phyloP scores from a whole-genome alignment of 64 coral and sea anemone genomes.

The Porites australiensis region DNA sequence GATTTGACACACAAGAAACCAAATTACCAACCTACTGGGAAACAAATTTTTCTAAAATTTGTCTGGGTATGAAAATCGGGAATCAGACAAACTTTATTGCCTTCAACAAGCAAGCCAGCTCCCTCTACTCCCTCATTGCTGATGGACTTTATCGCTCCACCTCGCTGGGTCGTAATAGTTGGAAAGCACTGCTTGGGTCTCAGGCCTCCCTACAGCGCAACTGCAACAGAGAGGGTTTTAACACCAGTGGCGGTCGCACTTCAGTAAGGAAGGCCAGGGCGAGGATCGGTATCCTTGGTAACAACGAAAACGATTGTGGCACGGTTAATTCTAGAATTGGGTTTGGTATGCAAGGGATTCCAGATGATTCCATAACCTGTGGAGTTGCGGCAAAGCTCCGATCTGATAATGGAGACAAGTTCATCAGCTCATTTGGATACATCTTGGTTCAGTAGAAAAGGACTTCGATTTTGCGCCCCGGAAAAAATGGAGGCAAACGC shows the following conservation, averaged over 20 bases:
- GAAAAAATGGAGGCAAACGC: too few relatives aligned
- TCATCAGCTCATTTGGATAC: slow-evolving; percentile 26
- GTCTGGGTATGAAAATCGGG: slow-evolving; percentile 39
- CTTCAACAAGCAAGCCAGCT: neutral
- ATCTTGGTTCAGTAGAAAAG: slow-evolving; percentile 52
- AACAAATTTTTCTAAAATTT: slow-evolving; percentile 30
- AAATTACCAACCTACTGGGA: slow-evolving; percentile 23
- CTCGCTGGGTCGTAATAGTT: neutral
- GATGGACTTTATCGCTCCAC: slow-evolving; percentile 17
- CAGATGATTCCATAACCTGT: neutral
- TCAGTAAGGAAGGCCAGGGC: neutral
- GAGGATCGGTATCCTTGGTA: slow-evolving; percentile 47
- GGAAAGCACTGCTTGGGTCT: slow-evolving; percentile 26
- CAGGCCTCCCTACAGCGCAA: slow-evolving; percentile 9
- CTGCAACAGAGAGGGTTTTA: slow-evolving; percentile 38
- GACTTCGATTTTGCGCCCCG: too few relatives aligned
- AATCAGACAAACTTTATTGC: slow-evolving; percentile 1
- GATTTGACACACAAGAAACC: slow-evolving; percentile 15
- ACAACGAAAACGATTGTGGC: slow-evolving; percentile 5
- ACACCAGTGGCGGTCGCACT: neutral
- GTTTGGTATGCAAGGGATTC: slow-evolving; percentile 18
- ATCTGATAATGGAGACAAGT: neutral
- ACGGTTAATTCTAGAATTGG: slow-evolving; percentile 9
- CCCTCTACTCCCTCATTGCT: slow-evolving; percentile 42
- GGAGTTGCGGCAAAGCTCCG: slow-evolving; percentile 3